Evolutionary conservation across 1,140 invertebrate genomes (phyloP).

Genomic region (Brachionus paranguensis): DNA sequence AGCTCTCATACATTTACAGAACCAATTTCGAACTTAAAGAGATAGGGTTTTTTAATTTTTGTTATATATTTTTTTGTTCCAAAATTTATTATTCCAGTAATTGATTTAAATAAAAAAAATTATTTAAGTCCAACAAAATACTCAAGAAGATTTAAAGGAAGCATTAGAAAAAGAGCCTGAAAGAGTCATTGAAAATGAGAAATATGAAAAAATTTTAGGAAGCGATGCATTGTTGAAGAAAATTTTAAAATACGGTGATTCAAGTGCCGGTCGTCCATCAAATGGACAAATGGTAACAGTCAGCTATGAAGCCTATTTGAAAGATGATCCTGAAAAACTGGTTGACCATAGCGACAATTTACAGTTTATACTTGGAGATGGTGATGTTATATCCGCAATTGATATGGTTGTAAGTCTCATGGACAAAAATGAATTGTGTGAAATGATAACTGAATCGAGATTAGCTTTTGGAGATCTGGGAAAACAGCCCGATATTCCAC

Average conservation of each 20-base stretch:
- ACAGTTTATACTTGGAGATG: constrained; percentile 19
- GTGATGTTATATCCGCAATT: constrained; percentile 15
- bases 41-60: no score
- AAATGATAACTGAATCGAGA: constrained; percentile 25
- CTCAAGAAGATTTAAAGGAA: constrained; percentile 5
- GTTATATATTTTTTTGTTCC: no score
- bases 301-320: constrained; percentile 32
- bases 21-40: no score
- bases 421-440: constrained; percentile 24
- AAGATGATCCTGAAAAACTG: not conserved
- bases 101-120: not conserved
- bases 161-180: not conserved
- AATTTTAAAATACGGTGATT: constrained; percentile 15
- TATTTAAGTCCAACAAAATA: not conserved
- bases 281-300: constrained; percentile 37
- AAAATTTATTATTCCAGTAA: not conserved
- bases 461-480: not conserved
- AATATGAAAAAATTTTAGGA: constrained; percentile 11
- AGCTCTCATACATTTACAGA: no score
- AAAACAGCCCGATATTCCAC: constrained; percentile 25
- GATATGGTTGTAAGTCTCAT: constrained; percentile 22
- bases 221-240: constrained; percentile 21
- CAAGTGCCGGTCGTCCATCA: not conserved
- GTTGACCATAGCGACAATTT: constrained; percentile 27
- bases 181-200: not conserved